These are phyloP conservation scores for Chymomyza amoena DNA, from an alignment of 2,888 invertebrate genomes.

Conservation along the genomic window DNA sequence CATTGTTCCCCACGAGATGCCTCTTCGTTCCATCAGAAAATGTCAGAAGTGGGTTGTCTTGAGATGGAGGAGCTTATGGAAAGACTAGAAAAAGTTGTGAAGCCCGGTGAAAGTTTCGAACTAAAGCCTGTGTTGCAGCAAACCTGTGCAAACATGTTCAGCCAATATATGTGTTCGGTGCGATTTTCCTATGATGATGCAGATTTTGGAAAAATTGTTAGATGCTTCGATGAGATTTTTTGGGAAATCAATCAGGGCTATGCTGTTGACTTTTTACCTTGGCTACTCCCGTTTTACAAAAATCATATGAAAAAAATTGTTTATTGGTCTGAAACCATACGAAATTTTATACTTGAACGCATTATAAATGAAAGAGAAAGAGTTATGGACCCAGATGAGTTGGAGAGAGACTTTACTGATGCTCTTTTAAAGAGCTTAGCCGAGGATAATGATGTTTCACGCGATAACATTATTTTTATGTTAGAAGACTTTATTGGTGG, in stretches of 20 bases:
- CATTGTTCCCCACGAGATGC: conserved; percentile 89
- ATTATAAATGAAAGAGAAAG: conserved; percentile 82
- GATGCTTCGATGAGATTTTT: conserved; percentile 90
- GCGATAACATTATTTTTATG: conserved; percentile 89
- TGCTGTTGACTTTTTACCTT: conserved; percentile 90
- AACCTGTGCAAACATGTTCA: conserved; percentile 90
- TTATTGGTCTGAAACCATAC: conserved; percentile 84
- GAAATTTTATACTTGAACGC: conserved; percentile 85
- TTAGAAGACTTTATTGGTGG: conserved; percentile 92
- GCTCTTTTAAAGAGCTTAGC: conserved; percentile 85
- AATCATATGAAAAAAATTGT: conserved; percentile 84
- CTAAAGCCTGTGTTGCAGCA: conserved; percentile 86
- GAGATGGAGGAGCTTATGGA: conserved; percentile 83
- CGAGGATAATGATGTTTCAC: conserved; percentile 82
- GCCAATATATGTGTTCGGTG: conserved; percentile 89
- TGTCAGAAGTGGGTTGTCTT: conserved; percentile 84
- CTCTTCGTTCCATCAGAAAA: conserved; percentile 84
- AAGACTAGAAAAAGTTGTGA: conserved; percentile 79
- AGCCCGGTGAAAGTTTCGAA: conserved; percentile 78
- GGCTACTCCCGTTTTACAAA: conserved; percentile 86
- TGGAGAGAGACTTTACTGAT: conserved; percentile 88
- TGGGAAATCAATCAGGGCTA: conserved; percentile 95
- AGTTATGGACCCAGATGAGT: conserved; percentile 80
- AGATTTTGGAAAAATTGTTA: conserved; percentile 85
- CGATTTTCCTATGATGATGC: conserved; percentile 85